phyloP scores from a whole-genome alignment of 2,888 invertebrate genomes.

The Parasteatoda lunata region DNA sequence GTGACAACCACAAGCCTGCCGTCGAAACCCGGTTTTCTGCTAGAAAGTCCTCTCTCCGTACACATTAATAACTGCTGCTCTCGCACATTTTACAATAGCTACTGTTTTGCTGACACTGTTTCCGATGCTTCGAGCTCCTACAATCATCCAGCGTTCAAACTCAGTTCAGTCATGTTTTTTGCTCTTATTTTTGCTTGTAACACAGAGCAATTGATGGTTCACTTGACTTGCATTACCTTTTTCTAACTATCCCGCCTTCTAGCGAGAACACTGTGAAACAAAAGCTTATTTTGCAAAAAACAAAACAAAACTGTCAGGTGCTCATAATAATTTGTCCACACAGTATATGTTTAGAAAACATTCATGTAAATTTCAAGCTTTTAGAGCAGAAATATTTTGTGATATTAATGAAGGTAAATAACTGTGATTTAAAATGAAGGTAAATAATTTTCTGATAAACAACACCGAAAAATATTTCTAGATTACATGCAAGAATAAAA shows the following conservation, averaged over 20 bases:
- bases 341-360: too few species aligned
- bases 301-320: too few species aligned
- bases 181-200: neutral
- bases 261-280: neutral
- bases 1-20: slow-evolving; percentile 29
- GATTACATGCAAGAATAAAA: too few species aligned
- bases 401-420: too few species aligned
- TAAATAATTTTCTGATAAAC: too few species aligned
- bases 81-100: neutral
- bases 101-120: neutral
- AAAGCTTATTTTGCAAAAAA: neutral
- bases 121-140: slow-evolving; percentile 3
- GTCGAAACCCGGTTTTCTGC: slow-evolving; percentile 10
- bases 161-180: slow-evolving; percentile 11
- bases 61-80: slow-evolving; percentile 22
- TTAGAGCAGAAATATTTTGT: too few species aligned
- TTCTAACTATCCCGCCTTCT: slow-evolving; percentile 1
- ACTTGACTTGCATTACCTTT: neutral
- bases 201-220: slow-evolving; percentile 17
- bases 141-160: neutral
- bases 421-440: too few species aligned
- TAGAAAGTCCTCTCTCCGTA: slow-evolving; percentile 12
- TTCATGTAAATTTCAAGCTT: too few species aligned
- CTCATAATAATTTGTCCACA: too few species aligned
- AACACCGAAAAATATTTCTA: too few species aligned